These are phyloP conservation scores for Rosalia funebris DNA, from an alignment of 2,888 invertebrate species.

Conservation along the genomic window DNA sequence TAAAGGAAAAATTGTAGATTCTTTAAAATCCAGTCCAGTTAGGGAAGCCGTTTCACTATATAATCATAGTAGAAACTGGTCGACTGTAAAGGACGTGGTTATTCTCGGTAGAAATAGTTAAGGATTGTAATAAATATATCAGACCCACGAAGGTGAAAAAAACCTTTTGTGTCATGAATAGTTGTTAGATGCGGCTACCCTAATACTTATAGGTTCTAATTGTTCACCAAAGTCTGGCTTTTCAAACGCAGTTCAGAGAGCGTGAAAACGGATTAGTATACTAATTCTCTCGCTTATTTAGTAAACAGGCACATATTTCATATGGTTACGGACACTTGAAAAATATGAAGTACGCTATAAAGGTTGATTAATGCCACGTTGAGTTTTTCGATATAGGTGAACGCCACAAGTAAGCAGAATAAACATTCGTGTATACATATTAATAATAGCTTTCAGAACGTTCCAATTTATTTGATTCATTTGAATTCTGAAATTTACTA, in stretches of 20 bases:
- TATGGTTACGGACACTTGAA: neutral
- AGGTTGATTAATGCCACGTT: neutral
- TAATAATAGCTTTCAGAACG: no score
- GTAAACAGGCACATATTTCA: constrained; percentile 10
- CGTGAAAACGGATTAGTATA: constrained; percentile 23
- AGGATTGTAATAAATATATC: constrained; percentile 23
- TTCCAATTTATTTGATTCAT: no score
- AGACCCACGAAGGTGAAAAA: constrained; percentile 11
- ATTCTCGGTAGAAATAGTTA: constrained; percentile 7
- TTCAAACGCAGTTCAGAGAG: neutral
- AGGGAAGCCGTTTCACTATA: neutral
- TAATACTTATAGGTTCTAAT: constrained; percentile 8
- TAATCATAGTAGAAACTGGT: neutral
- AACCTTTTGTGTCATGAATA: constrained; percentile 13
- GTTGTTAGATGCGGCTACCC: constrained; percentile 13
- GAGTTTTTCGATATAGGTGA: neutral
- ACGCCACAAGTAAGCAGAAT: no score
- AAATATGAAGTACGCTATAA: neutral
- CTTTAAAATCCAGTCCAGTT: neutral
- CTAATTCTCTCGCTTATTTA: constrained; percentile 7
- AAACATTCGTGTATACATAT: no score
- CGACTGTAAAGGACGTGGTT: neutral
- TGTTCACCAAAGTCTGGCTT: neutral
- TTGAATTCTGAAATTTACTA: no score
- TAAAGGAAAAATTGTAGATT: neutral